phyloP scores from a whole-genome alignment of 2,797 vertebrate genomes.

The Bucorvus abyssinicus region DNA sequence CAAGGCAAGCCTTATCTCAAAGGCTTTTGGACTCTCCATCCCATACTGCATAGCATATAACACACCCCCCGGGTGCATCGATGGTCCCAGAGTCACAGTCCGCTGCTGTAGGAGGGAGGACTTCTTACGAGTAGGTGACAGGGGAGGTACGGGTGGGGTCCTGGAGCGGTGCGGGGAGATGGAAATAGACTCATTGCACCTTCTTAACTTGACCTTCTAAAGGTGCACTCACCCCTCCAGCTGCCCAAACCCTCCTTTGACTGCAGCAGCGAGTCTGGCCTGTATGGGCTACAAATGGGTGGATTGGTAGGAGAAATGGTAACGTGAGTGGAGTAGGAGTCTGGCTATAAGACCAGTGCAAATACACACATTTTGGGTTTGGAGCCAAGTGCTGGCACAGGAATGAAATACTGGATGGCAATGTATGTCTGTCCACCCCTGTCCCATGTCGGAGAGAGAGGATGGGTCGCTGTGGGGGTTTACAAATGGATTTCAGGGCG shows the following conservation, averaged over 20 bases:
- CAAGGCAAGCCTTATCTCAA: background rate
- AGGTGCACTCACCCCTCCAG: background rate
- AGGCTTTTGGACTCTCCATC: background rate
- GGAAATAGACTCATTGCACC: background rate
- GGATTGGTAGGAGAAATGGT: background rate
- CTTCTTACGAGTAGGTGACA: background rate
- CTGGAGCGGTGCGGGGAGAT: background rate
- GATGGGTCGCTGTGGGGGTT: background rate
- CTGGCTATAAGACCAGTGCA: background rate
- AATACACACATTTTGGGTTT: background rate
- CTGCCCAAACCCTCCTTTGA: background rate
- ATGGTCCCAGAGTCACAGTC: background rate
- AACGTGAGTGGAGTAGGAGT: background rate
- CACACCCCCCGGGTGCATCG: background rate
- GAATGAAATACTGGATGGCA: background rate
- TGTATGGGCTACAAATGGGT: background rate
- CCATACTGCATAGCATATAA: background rate
- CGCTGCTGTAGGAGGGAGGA: background rate
- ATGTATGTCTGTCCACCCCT: background rate
- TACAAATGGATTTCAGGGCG: background rate
- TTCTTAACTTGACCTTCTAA: background rate
- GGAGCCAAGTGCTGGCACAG: background rate
- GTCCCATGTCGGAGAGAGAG: background rate
- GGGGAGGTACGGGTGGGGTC: background rate
- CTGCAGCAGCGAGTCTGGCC: background rate